These are phyloP conservation scores for Parotocinclus haroldoi DNA, from an alignment of 2,797 vertebrate genomes.

Conservation along the genomic window DNA sequence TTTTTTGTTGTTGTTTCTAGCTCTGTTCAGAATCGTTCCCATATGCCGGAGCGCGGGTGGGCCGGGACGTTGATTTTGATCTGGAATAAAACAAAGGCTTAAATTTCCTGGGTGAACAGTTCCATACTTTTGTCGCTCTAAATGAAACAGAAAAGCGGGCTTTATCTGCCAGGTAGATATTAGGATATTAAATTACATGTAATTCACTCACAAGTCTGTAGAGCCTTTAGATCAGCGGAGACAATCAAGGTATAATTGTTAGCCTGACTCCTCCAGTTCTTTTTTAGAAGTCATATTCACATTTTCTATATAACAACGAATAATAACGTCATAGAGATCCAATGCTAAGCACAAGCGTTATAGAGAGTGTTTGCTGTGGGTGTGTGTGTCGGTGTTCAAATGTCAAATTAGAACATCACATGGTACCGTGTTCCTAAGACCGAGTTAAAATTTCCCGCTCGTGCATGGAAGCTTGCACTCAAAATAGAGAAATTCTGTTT, in stretches of 20 bases:
- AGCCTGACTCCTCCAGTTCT: conserved; percentile 10
- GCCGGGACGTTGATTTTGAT: conserved; percentile 51
- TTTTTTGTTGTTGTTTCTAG: no score
- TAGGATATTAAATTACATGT: conserved; percentile 17
- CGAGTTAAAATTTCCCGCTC: no score
- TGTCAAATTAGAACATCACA: no score
- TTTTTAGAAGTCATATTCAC: conserved; percentile 24
- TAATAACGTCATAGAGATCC: no score
- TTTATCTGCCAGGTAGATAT: conserved; percentile 32
- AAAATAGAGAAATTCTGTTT: no score
- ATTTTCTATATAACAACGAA: no score
- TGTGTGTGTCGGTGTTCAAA: no score
- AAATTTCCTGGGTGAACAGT: conserved; percentile 28
- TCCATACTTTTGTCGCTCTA: conserved; percentile 36
- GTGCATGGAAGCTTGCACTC: no score
- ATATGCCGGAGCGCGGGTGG: conserved; percentile 68
- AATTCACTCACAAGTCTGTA: conserved; percentile 12
- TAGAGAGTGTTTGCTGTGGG: no score
- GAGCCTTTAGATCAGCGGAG: conserved; percentile 7
- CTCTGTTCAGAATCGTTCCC: conserved; percentile 59
- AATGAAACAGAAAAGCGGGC: conserved; percentile 25
- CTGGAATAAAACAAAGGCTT: conserved; percentile 56
- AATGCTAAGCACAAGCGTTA: no score
- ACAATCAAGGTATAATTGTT: neutral
- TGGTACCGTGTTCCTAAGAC: no score